Conservation (phyloP, 2,797 vertebrate genomes). For the Lophotriccus pileatus region DNA sequence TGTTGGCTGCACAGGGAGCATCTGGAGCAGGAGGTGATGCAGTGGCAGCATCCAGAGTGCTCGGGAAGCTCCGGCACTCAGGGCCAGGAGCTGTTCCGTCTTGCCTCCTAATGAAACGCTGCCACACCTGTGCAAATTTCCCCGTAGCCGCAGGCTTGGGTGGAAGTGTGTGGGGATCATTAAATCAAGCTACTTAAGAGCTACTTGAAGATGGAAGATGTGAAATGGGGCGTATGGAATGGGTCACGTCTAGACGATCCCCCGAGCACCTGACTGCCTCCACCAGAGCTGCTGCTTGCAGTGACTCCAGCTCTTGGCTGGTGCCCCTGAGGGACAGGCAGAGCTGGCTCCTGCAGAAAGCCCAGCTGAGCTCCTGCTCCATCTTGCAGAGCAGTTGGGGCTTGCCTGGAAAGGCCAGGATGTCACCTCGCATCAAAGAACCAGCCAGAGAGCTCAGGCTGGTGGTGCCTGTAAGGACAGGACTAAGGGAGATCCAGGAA, state of each 20-base stretch:
- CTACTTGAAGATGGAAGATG: not conserved
- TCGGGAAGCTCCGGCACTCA: not conserved
- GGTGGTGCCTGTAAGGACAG: not conserved
- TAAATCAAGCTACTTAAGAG: not conserved
- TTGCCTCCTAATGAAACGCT: not conserved
- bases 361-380: not conserved
- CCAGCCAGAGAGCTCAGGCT: not conserved
- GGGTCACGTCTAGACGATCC: not conserved
- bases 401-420: not conserved
- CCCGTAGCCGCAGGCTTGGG: not conserved
- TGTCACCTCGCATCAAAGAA: not conserved
- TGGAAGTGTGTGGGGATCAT: not conserved
- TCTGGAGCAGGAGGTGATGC: accelerated
- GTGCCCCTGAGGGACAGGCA: not conserved
- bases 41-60: accelerated
- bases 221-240: not conserved
- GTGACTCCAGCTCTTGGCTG: not conserved
- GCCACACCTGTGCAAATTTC: slow-evolving; percentile 3
- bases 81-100: not conserved
- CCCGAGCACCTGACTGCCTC: not conserved
- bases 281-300: not conserved
- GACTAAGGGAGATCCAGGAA: not conserved
- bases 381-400: accelerated
- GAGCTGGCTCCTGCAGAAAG: not conserved
- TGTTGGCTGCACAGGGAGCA: accelerated